phyloP scores from a whole-genome alignment of 2,113 vertebrate species.

The Calypte anna region DNA sequence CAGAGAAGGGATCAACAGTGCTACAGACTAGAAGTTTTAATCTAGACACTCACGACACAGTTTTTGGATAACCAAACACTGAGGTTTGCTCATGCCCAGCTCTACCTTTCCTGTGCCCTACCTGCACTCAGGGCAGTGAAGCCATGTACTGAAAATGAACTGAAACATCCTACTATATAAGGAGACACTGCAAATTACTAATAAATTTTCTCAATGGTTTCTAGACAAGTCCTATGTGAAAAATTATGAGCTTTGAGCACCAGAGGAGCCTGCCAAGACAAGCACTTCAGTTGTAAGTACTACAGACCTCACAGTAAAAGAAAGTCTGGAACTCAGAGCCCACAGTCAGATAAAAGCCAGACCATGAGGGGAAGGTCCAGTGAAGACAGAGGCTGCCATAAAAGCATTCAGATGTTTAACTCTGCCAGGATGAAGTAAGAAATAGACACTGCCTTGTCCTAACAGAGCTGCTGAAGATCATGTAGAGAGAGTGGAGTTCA shows the following conservation, averaged over 20 bases:
- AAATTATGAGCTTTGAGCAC: not conserved
- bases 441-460: not conserved
- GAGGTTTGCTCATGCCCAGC: not conserved
- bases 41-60: not conserved
- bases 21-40: not conserved
- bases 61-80: not conserved
- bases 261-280: not conserved
- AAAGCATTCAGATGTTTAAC: not conserved
- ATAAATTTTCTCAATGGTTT: not conserved
- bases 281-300: not conserved
- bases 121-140: not conserved
- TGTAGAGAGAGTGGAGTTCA: not conserved
- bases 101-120: not conserved
- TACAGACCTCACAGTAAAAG: not conserved
- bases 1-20: not conserved
- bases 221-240: not conserved
- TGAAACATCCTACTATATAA: not conserved
- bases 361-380: not conserved
- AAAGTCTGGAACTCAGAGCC: not conserved
- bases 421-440: not conserved
- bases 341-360: not conserved
- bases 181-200: not conserved
- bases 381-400: not conserved
- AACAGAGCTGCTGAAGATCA: not conserved
- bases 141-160: not conserved